These are phyloP conservation scores for Iguana delicatissima DNA, from an alignment of 2,797 vertebrate genomes.

Conservation along the genomic window DNA sequence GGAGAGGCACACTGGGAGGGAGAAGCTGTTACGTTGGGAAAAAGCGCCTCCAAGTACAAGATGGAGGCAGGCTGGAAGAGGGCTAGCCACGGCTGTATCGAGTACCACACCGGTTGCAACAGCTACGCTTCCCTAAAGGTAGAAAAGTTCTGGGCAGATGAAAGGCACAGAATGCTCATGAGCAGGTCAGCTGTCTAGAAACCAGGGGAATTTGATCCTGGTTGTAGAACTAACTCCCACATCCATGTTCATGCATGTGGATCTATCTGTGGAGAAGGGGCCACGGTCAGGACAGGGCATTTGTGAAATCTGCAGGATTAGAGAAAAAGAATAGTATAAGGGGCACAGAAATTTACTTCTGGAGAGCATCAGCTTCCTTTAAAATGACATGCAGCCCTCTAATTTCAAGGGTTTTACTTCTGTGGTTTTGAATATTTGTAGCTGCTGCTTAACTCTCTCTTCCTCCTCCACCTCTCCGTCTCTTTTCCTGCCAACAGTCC, in stretches of 20 bases:
- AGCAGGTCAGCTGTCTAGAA: neutral
- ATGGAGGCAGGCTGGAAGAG: neutral
- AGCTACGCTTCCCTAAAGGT: rapidly evolving
- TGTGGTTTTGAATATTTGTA: no score
- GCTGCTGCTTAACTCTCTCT: no score
- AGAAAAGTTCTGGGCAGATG: neutral
- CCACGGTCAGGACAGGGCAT: neutral
- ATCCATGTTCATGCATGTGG: neutral
- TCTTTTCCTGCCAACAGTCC: no score
- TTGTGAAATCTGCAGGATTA: neutral
- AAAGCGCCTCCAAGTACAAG: no score
- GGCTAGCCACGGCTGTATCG: neutral
- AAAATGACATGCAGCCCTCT: no score
- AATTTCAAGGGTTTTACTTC: no score
- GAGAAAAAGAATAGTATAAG: neutral
- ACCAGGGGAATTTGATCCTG: neutral
- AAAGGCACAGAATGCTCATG: no score
- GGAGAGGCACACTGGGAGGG: conserved; percentile 11
- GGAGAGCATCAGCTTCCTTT: no score
- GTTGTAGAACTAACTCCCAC: neutral
- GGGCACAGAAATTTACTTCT: no score
- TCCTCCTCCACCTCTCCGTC: no score
- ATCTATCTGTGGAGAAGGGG: neutral
- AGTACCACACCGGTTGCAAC: no score
- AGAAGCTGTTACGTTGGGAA: neutral